Base-by-base conservation (phyloP, 2,797 vertebrate species). In the Babyrousa celebensis region DNA sequence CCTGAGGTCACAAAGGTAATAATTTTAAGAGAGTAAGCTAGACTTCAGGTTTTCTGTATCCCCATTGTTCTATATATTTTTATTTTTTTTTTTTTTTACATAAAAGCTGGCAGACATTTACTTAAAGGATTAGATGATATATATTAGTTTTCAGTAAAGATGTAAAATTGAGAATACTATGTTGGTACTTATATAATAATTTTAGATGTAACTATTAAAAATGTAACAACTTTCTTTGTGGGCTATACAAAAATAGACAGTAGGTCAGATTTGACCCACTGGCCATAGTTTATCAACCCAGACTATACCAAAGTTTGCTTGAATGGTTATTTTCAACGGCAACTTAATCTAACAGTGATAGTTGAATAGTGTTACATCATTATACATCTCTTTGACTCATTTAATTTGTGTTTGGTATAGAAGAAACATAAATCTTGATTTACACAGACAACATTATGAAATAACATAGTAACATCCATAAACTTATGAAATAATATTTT, bases 351-450 rank as follows among this genome's bases (percentile, higher is more conserved):
- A 80, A 74, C n/a, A 91, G 54, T 32, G 29, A 25, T 0, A 63
- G 1, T 10, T 68, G 16, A 85, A 40, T 12, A 89, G 11, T 56
- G 2, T n/a, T 25, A 11, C 29, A 68, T 15, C 29, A 65, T 15
- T 58, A 14, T 21, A 1, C 1, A 67, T 21, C 2, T 52, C 12
- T 58, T 65, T 87, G 62, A 65, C 25, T 92, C 7, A 87, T 1
- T 56, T 74, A 79, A 85, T 4, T 48, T 78, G 12, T 43, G 25
- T 40, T 88, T 60, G 72, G 6, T 56, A 1, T 36, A 70, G 14
- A 40, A 94, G 18, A 88, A 89, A 56, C 0, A 89, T 36, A 48
- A 96, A 18, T 40, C 43, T 77, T 88, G 15, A 63, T 23, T 78
- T 78, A 85, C 0, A 58, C 5, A 83, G 25, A 87, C 68, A 0